Conservation (phyloP, 2,888 invertebrate species). For the Lamproptera curius region DNA sequence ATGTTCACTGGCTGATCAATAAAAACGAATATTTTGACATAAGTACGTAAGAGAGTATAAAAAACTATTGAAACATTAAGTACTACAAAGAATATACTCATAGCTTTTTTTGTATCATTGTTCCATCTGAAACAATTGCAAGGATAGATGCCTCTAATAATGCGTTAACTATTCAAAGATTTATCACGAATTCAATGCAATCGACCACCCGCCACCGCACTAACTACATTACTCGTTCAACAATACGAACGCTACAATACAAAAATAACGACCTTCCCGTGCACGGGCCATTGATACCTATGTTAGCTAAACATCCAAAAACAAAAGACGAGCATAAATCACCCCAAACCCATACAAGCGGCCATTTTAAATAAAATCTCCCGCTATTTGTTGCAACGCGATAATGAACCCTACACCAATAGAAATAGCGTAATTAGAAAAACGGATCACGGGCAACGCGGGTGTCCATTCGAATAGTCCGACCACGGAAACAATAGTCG, state of each 20-base stretch:
- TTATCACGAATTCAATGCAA: slow-evolving; percentile 71
- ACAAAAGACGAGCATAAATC: slow-evolving; percentile 75
- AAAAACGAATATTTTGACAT: not conserved
- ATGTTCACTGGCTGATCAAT: not conserved
- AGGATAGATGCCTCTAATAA: slow-evolving; percentile 47
- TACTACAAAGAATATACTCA: too few relatives aligned
- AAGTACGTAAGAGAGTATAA: not conserved
- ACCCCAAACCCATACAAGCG: slow-evolving; percentile 54
- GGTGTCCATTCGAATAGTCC: slow-evolving; percentile 33
- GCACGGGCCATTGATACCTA: slow-evolving; percentile 59
- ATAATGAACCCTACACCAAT: slow-evolving; percentile 31
- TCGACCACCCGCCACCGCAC: slow-evolving; percentile 72
- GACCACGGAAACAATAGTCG: slow-evolving; percentile 65
- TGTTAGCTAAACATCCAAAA: slow-evolving; percentile 71
- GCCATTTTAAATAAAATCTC: slow-evolving; percentile 32
- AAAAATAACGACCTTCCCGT: slow-evolving; percentile 70
- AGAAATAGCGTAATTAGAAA: slow-evolving; percentile 29
- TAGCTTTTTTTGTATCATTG: too few relatives aligned
- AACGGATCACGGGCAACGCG: slow-evolving; percentile 9
- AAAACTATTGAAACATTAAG: slow-evolving; percentile 12
- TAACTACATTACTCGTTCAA: slow-evolving; percentile 72
- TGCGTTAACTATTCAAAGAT: slow-evolving; percentile 36
- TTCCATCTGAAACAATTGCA: slow-evolving; percentile 47
- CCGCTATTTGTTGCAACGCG: slow-evolving; percentile 21
- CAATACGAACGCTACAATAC: slow-evolving; percentile 71